phyloP scores from a whole-genome alignment of 2,113 vertebrate species.

The Cephalopterus ornatus region DNA sequence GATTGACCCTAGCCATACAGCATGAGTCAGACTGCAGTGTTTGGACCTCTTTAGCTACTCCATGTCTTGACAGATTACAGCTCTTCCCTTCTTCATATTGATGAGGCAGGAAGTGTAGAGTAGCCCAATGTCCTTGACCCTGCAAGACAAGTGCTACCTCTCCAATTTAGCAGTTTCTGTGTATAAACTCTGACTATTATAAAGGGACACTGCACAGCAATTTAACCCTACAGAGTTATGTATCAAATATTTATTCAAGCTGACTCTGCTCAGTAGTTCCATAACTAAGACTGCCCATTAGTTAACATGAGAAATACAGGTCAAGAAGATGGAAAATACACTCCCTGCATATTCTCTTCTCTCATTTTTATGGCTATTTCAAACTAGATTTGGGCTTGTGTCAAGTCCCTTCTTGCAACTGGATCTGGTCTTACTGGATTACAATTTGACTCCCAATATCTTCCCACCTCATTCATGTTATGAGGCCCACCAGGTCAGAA shows the following conservation, averaged over 20 bases:
- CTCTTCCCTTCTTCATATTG: not conserved
- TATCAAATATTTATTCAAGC: not conserved
- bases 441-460: not conserved
- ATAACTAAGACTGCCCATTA: not conserved
- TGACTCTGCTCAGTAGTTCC: not conserved
- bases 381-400: not conserved
- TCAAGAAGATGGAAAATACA: not conserved
- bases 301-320: not conserved
- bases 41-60: not conserved
- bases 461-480: not conserved
- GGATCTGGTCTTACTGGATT: not conserved
- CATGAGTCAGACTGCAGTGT: not conserved
- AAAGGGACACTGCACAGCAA: accelerated
- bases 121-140: not conserved
- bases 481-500: not conserved
- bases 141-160: not conserved
- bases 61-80: not conserved
- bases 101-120: accelerated
- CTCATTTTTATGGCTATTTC: not conserved
- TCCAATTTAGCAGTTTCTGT: not conserved
- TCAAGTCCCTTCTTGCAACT: not conserved
- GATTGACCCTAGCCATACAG: not conserved
- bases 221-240: not conserved
- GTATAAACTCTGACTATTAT: not conserved
- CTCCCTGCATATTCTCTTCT: not conserved